Evolutionary conservation across 2,113 vertebrate genomes (phyloP).

Genomic region (Cettia cetti): DNA sequence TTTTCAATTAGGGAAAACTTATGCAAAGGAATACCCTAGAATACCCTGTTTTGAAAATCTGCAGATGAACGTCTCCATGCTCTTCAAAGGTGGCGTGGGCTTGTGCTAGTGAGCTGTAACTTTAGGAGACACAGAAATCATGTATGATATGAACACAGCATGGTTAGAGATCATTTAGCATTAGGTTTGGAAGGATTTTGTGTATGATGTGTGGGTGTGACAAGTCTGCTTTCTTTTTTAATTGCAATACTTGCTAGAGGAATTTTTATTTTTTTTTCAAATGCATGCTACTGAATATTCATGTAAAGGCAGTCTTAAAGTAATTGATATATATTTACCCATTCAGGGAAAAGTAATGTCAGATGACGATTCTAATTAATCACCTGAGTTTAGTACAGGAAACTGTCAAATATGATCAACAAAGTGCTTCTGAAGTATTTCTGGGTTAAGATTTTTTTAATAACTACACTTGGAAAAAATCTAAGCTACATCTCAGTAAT

Average conservation of each 20-base stretch:
- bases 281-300: background rate
- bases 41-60: background rate
- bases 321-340: background rate
- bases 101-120: background rate
- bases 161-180: background rate
- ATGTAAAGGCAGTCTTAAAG: background rate
- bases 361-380: background rate
- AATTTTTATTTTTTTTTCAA: background rate
- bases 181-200: background rate
- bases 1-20: background rate
- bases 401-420: background rate
- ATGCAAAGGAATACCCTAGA: background rate
- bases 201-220: background rate
- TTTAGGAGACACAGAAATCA: background rate
- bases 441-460: background rate
- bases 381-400: background rate
- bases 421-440: background rate
- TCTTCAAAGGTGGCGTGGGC: background rate
- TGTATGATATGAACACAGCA: background rate
- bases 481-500: background rate
- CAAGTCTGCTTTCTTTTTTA: background rate
- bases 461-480: background rate
- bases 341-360: background rate
- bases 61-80: background rate
- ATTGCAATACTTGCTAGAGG: background rate